These are phyloP conservation scores for Larimichthys crocea DNA, from an alignment of 2,113 vertebrate species.

Conservation along the genomic window DNA sequence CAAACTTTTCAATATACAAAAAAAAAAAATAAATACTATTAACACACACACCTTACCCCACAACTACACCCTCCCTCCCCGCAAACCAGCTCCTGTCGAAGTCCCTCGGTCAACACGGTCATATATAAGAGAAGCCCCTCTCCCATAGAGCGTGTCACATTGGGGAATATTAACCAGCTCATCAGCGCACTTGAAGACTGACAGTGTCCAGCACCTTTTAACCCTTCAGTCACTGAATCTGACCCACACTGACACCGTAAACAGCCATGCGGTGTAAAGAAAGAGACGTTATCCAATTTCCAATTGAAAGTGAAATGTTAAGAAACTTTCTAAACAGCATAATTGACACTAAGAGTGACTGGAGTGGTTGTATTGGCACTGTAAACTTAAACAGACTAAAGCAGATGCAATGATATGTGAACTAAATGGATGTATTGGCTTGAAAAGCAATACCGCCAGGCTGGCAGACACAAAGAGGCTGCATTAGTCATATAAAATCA, in stretches of 20 bases:
- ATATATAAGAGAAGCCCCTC: constrained; percentile 11
- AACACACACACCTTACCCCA: not conserved
- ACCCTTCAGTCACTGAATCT: constrained; percentile 46
- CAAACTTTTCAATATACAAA: not conserved
- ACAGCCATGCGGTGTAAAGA: not conserved
- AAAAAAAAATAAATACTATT: not conserved
- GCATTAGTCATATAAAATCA: constrained; percentile 61
- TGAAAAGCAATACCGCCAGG: constrained; percentile 45
- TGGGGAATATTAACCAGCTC: constrained; percentile 76
- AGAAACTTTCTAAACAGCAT: constrained; percentile 22
- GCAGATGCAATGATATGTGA: constrained; percentile 57
- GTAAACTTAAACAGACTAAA: constrained; percentile 56
- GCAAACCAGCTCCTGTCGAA: constrained; percentile 7
- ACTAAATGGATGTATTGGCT: constrained; percentile 68
- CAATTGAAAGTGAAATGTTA: constrained; percentile 23
- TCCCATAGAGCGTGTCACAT: constrained; percentile 41
- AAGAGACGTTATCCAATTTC: not conserved
- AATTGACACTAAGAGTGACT: constrained; percentile 28
- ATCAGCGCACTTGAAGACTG: constrained; percentile 68
- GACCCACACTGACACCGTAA: constrained; percentile 9
- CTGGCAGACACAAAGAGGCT: constrained; percentile 46
- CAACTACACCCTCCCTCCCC: not conserved
- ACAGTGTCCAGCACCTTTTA: constrained; percentile 54
- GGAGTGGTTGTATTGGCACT: constrained; percentile 42
- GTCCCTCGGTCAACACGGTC: constrained; percentile 30